phyloP scores from a whole-genome alignment of 1,140 invertebrate species.

The Drosophila pandora region DNA sequence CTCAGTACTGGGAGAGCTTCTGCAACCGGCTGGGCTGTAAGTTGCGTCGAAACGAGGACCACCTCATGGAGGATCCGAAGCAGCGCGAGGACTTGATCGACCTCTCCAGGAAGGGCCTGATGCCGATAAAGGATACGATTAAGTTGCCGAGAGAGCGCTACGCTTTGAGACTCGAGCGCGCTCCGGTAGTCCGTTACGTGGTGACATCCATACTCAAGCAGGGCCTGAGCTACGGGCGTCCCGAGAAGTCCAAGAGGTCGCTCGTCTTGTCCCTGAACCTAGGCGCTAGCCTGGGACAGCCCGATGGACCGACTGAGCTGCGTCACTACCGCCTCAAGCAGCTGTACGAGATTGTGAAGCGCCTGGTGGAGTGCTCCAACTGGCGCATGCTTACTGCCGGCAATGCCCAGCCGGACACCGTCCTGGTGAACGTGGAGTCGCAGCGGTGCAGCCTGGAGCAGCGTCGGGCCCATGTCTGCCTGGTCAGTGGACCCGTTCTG shows the following conservation, averaged over 20 bases:
- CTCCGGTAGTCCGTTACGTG: constrained; percentile 38
- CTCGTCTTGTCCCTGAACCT: constrained; percentile 21
- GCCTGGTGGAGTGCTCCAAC: constrained; percentile 46
- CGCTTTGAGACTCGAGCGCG: constrained; percentile 45
- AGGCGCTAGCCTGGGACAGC: not conserved
- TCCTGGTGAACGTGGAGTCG: constrained; percentile 32
- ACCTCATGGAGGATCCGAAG: constrained; percentile 21
- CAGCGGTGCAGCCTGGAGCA: not conserved
- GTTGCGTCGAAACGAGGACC: constrained; percentile 3
- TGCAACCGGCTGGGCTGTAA: constrained; percentile 1
- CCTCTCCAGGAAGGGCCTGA: constrained; percentile 27
- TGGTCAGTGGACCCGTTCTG: constrained; percentile 52
- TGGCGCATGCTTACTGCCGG: constrained; percentile 34
- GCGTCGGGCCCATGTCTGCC: constrained; percentile 3
- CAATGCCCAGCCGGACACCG: constrained; percentile 16
- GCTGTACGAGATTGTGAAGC: constrained; percentile 35
- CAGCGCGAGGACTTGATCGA: constrained; percentile 26
- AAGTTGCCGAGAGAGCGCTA: constrained; percentile 34
- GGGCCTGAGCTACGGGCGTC: constrained; percentile 32
- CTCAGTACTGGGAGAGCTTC: constrained; percentile 39
- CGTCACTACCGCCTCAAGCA: constrained; percentile 50
- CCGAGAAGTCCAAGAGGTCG: not conserved
- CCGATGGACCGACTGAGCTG: constrained; percentile 26
- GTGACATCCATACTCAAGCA: constrained; percentile 14
- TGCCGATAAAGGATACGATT: constrained; percentile 20